Percentiles rank a stretch among this genome's conserved stretches.
phyloP scores from a whole-genome alignment of 2,797 vertebrate genomes.

The Sphenopsis melanotis region DNA sequence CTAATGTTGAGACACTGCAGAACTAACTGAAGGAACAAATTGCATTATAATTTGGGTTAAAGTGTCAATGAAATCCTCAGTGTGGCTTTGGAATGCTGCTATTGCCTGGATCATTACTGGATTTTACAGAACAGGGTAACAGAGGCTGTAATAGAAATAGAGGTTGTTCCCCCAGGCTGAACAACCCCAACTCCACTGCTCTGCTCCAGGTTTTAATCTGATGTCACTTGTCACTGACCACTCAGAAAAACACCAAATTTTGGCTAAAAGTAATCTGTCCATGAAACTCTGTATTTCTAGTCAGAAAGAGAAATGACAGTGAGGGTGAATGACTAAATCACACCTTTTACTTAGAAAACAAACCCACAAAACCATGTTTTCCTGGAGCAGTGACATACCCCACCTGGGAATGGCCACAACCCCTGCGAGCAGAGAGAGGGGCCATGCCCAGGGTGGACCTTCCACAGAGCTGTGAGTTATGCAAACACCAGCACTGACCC shows the following conservation, averaged over 20 bases:
- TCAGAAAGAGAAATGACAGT: background rate
- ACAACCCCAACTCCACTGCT: accelerated
- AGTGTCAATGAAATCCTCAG: background rate
- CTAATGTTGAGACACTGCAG: background rate
- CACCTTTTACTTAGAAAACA: background rate
- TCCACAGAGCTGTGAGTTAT: background rate
- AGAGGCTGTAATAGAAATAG: background rate
- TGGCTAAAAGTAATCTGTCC: background rate
- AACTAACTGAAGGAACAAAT: background rate
- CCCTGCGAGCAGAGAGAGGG: background rate
- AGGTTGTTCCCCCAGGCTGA: background rate
- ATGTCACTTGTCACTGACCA: background rate
- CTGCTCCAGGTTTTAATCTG: background rate
- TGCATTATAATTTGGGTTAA: background rate
- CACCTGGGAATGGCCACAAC: accelerated
- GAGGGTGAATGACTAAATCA: background rate
- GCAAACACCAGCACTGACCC: background rate
- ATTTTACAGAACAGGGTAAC: background rate
- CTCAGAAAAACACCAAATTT: background rate
- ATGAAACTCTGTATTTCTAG: background rate
- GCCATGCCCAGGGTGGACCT: background rate
- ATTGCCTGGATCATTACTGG: background rate
- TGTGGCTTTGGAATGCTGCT: background rate
- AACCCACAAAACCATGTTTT: accelerated
- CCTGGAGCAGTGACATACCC: background rate